Conservation (phyloP, 2,113 vertebrate species). For the Fulmarus glacialis region DNA sequence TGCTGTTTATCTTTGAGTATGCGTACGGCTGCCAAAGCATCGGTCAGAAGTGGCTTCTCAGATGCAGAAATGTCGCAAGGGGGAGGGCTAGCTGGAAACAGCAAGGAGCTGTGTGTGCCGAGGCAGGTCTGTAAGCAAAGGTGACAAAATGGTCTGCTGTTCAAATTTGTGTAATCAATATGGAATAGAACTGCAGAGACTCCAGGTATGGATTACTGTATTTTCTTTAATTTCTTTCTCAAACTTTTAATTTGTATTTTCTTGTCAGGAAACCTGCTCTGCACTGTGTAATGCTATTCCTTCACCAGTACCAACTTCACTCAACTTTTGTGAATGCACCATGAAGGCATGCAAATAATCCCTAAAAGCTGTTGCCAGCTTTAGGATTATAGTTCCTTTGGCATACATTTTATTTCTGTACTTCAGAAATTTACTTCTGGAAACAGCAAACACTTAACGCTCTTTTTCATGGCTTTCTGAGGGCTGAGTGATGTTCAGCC, state of each 20-base stretch:
- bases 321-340: neutral
- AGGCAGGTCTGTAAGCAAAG: neutral
- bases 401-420: neutral
- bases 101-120: neutral
- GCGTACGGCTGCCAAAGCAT: rapidly evolving
- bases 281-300: neutral
- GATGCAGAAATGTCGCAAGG: neutral
- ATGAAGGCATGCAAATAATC: neutral
- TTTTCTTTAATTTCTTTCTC: neutral
- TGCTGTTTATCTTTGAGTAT: neutral
- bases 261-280: neutral
- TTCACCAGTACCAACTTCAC: neutral
- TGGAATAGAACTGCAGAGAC: neutral
- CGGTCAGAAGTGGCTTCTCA: neutral
- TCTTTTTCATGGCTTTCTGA: neutral
- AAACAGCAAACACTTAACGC: neutral
- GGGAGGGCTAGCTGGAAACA: neutral
- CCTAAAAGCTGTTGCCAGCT: neutral
- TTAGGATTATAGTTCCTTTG: neutral
- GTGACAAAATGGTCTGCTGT: neutral
- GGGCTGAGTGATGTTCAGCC: neutral
- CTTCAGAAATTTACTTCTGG: neutral
- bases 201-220: neutral
- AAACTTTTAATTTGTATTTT: neutral
- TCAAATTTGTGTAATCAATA: neutral